Base-by-base conservation (phyloP, 1,140 invertebrate species). In the Intoshia linei region DNA sequence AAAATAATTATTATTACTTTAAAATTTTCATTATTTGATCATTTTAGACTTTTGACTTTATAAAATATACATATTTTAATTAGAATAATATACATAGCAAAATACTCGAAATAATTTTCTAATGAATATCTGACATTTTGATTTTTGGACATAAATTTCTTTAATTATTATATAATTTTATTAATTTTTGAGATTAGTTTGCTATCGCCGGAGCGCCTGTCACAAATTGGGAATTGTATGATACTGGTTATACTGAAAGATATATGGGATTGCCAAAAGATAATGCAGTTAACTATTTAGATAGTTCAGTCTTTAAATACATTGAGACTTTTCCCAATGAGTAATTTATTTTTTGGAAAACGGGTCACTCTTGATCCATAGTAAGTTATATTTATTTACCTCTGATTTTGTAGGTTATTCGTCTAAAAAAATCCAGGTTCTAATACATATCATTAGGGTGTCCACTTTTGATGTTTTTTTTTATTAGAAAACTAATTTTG, bases 161-260 rank as follows among this genome's bases (percentile, higher is more conserved):
- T 24, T 6, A 35, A 10, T 35, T n/a, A 17, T 7, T 34, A n/a
- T n/a, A n/a, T n/a, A n/a, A n/a, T n/a, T n/a, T n/a, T n/a, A n/a
- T n/a, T n/a, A n/a, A n/a, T n/a, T n/a, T n/a, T n/a, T n/a, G n/a
- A n/a, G 17, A 3, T 11, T 22, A 69, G 68, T 48, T 71, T 17
- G 75, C 75, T 15, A 74, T 90, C 40, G 79, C 83, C 35, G 87
- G 84, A 23, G 84, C 84, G 10, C 84, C 87, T 0, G 87, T 98
- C 0, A 83, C 79, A 11, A 74, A 73, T 43, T 95, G 87, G 87
- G 67, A 70, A 40, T 66, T 83, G 30, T 87, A 58, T 43, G 74
- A 77, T 46, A 87, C 81, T 1, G 83, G 78, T 13, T 95, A 95
- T 59, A 95, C 87, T 17, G 62, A 63, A 42, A 63, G 84, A 25